A percentile compares a stretch with the other conserved stretches of the same genome.
Conservation (phyloP, 1,140 invertebrate species). For the Nasonia longicornis region DNA sequence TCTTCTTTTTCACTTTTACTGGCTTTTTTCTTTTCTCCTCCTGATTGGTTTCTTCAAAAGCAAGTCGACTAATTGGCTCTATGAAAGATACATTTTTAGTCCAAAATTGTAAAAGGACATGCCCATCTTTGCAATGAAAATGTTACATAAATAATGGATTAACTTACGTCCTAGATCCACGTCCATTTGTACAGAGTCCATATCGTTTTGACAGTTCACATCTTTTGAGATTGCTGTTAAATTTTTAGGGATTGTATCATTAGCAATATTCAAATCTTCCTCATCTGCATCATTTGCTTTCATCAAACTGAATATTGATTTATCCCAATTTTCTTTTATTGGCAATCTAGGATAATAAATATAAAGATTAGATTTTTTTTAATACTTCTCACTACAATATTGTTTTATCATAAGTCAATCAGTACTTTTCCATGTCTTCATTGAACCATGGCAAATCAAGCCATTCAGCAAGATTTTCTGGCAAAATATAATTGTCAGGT, state of each 20-base stretch:
- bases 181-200: neutral
- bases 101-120: neutral
- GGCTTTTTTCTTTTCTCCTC: neutral
- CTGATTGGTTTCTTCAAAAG: slow-evolving; percentile 8
- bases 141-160: neutral
- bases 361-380: neutral
- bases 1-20: slow-evolving; percentile 3
- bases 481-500: slow-evolving; percentile 65
- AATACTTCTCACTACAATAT: neutral
- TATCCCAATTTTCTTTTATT: slow-evolving; percentile 39
- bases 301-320: slow-evolving; percentile 55
- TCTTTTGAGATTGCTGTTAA: neutral
- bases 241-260: neutral
- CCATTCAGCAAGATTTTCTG: slow-evolving; percentile 68
- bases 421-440: slow-evolving; percentile 54
- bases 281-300: slow-evolving; percentile 17
- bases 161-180: slow-evolving; percentile 44
- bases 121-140: neutral
- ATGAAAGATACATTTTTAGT: slow-evolving; percentile 14
- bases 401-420: neutral
- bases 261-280: neutral
- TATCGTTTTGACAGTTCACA: neutral
- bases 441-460: slow-evolving; percentile 68
- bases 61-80: slow-evolving; percentile 40
- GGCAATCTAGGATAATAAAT: slow-evolving; percentile 41